Evolutionary conservation across 2,888 invertebrate genomes (phyloP).

Genomic region (Zaprionus lineosus): DNA sequence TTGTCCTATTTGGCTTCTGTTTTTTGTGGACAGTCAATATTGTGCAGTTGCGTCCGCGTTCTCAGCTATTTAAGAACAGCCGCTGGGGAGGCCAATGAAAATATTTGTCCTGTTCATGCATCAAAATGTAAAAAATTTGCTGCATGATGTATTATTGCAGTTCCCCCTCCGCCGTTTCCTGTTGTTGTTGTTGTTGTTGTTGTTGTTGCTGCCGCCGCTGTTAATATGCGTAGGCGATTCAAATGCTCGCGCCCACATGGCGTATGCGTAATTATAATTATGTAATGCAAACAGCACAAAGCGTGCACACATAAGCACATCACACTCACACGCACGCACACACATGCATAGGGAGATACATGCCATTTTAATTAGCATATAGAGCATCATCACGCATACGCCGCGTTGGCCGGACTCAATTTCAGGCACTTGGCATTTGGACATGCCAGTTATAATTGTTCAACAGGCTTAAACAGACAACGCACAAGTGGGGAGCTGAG

Average conservation of each 20-base stretch:
- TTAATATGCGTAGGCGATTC: constrained; percentile 43
- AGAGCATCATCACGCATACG: constrained; percentile 71
- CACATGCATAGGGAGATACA: constrained; percentile 29
- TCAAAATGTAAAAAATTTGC: constrained; percentile 4
- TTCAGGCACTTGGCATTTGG: constrained; percentile 77
- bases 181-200: no score
- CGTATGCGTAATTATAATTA: constrained; percentile 78
- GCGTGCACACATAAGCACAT: constrained; percentile 28
- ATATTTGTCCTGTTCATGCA: constrained; percentile 51
- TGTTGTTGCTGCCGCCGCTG: neutral
- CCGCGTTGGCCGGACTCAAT: constrained; percentile 69
- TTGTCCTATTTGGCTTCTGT: neutral
- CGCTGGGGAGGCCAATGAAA: constrained; percentile 31
- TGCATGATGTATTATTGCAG: no score
- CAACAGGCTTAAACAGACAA: constrained; percentile 74
- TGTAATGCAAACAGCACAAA: constrained; percentile 70
- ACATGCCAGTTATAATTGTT: constrained; percentile 75
- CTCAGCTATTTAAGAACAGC: constrained; percentile 48
- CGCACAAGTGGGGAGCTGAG: constrained; percentile 31
- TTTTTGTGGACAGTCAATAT: constrained; percentile 25
- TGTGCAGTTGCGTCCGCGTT: constrained; percentile 13
- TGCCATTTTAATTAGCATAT: constrained; percentile 74
- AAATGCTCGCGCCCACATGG: constrained; percentile 62
- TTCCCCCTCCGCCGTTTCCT: no score
- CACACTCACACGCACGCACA: constrained; percentile 6